These are phyloP conservation scores for Melanotaenia pygmaea DNA, from an alignment of 2,797 vertebrate species.

Conservation along the genomic window DNA sequence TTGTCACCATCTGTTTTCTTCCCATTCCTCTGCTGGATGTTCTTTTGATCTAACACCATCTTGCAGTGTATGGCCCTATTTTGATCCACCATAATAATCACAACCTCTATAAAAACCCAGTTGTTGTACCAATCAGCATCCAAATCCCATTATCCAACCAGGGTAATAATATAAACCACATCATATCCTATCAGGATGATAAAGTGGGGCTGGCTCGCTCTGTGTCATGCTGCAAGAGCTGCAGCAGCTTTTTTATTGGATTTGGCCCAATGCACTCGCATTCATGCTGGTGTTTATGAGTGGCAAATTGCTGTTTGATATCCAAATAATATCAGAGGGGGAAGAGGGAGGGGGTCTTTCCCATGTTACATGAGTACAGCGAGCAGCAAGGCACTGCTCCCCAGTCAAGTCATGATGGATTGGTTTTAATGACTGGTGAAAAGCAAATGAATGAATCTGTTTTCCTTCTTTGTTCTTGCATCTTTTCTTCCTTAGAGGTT, in stretches of 20 bases:
- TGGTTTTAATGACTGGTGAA: slow-evolving; percentile 81
- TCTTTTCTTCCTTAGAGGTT: slow-evolving; percentile 23
- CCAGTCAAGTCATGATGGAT: slow-evolving; percentile 81
- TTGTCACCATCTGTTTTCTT: slow-evolving; percentile 59
- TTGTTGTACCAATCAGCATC: slow-evolving; percentile 67
- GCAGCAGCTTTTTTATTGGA: slow-evolving; percentile 70
- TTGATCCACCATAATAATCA: slow-evolving; percentile 61
- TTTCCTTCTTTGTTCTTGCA: slow-evolving; percentile 40
- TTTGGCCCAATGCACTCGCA: slow-evolving; percentile 63
- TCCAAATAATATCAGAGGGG: slow-evolving; percentile 71
- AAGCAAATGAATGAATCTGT: slow-evolving; percentile 66
- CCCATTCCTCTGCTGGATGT: slow-evolving; percentile 48
- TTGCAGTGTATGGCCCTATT: slow-evolving; percentile 44
- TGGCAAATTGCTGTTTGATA: slow-evolving; percentile 79
- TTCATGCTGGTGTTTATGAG: slow-evolving; percentile 73
- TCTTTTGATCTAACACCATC: slow-evolving; percentile 64
- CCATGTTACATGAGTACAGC: slow-evolving; percentile 42
- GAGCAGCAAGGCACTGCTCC: slow-evolving; percentile 42
- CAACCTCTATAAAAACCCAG: slow-evolving; percentile 56
- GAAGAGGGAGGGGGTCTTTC: slow-evolving; percentile 41
- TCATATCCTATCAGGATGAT: slow-evolving; percentile 74
- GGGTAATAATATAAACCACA: slow-evolving; percentile 74
- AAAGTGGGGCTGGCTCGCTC: slow-evolving; percentile 60
- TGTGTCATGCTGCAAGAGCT: slow-evolving; percentile 53
- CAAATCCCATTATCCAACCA: slow-evolving; percentile 72